Evolutionary conservation across 2,113 vertebrate species (phyloP), one percentile per base, ranked within the genome.

Genomic region (Entelurus aequoreus): DNA sequence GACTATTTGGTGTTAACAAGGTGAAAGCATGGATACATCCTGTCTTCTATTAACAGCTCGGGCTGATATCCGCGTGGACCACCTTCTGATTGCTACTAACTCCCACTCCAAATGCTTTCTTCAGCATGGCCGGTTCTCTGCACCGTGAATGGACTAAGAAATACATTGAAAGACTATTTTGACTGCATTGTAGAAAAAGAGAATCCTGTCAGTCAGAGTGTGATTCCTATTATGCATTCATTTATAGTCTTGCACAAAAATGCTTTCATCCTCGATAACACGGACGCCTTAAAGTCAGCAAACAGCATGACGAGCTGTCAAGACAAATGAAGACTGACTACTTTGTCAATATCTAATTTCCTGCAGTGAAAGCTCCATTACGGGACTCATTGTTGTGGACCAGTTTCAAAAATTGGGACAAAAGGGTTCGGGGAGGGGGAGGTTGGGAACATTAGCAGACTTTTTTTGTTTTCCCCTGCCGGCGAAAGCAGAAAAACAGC

Each of bases 341-440:
- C 15, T 7, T 67, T 71, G 65, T 36, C 40, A 15, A 11, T 67
- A 64, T 0, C 40, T 6, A 47, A 63, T 66, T 67, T 57, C n/a
- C 47, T 48, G 4, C 12, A 48, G 47, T 40, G 46, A 71, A 55
- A 57, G 11, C 47, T 55, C 38, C 8, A 8, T 8, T 49, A 40
- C 50, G 48, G 11, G 46, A 28, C 48, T 65, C 53, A 68, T 40
- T 56, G 48, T 21, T 46, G 62, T 0, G 46, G 28, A 28, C 28
- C 28, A 28, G 2, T 28, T 28, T 48, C 38, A 11, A 16, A 40
- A 55, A 51, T 50, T 61, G 38, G 3, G 49, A 51, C n/a, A 19
- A 51, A 21, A 49, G 37, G 42, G 9, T 8, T 7, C 6, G 1
- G 42, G 42, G 42, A 10, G n/a, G 4, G 28, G 28, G 2, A 3